These are phyloP conservation scores for Caenorhabditis afra DNA, from an alignment of 2,888 invertebrate species.

Conservation along the genomic window DNA sequence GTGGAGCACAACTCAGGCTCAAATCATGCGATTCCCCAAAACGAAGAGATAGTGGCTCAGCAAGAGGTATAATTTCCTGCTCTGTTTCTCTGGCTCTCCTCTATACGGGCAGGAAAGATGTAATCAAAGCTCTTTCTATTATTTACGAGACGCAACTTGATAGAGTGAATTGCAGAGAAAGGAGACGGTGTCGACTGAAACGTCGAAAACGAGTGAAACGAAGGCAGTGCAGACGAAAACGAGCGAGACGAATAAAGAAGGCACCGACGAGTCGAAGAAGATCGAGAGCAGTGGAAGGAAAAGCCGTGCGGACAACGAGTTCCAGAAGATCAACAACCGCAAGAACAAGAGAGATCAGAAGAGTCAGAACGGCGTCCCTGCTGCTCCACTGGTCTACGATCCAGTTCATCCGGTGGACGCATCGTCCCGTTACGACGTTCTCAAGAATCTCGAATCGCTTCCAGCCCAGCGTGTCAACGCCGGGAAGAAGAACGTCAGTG, in stretches of 20 bases:
- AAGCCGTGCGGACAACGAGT: constrained; percentile 38
- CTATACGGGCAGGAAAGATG: constrained; percentile 1
- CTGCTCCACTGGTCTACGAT: constrained; percentile 28
- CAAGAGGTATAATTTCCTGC: constrained; percentile 21
- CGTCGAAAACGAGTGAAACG: constrained; percentile 12
- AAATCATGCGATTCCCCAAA: constrained; percentile 10
- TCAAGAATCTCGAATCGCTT: constrained; percentile 52
- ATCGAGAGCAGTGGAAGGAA: constrained; percentile 18
- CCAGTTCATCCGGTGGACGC: constrained; percentile 53
- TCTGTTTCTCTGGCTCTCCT: background rate
- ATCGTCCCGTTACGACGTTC: constrained; percentile 62
- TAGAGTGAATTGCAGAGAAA: constrained; percentile 29
- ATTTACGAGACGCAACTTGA: background rate
- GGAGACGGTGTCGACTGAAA: background rate
- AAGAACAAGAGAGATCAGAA: constrained; percentile 39
- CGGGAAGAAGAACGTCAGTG: constrained; percentile 32
- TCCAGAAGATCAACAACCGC: constrained; percentile 51
- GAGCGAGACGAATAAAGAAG: constrained; percentile 8
- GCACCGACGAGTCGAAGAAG: constrained; percentile 7
- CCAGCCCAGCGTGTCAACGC: constrained; percentile 18
- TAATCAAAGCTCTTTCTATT: too few species aligned
- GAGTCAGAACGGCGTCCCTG: background rate
- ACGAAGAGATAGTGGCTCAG: constrained; percentile 12
- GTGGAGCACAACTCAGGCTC: constrained; percentile 13
- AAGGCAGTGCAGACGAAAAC: constrained; percentile 4